These are phyloP conservation scores for Columbina picui DNA, from an alignment of 2,113 vertebrate genomes.

Conservation along the genomic window DNA sequence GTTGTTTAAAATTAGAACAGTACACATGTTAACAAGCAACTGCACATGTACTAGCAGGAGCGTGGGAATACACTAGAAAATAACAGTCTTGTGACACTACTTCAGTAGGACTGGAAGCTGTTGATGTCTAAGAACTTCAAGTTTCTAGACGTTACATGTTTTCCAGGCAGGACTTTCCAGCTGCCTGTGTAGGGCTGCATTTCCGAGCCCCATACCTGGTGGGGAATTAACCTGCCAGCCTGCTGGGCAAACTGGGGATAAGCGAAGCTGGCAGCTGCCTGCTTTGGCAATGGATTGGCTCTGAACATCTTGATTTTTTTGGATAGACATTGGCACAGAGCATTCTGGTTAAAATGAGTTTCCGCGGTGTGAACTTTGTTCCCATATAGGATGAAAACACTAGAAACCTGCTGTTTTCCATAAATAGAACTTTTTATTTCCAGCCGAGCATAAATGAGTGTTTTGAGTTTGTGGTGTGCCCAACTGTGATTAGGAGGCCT, in stretches of 20 bases:
- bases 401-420: not conserved
- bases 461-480: not conserved
- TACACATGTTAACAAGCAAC: conserved; percentile 78
- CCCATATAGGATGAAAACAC: not conserved
- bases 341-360: not conserved
- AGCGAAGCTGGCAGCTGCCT: not conserved
- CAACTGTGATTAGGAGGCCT: not conserved
- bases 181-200: not conserved
- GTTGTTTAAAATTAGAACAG: conserved; percentile 78
- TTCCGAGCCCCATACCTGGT: not conserved
- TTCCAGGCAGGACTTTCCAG: not conserved
- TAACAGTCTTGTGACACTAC: not conserved
- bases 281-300: not conserved
- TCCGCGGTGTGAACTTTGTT: not conserved
- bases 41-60: not conserved
- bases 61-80: not conserved
- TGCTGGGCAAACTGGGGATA: not conserved
- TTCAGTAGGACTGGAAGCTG: not conserved
- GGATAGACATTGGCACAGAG: not conserved
- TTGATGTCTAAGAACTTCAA: not conserved
- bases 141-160: not conserved
- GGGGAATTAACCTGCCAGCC: not conserved
- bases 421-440: not conserved
- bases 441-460: not conserved
- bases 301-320: not conserved